Conservation (phyloP, 1,140 invertebrate species). For the Drosophila sp. region DNA sequence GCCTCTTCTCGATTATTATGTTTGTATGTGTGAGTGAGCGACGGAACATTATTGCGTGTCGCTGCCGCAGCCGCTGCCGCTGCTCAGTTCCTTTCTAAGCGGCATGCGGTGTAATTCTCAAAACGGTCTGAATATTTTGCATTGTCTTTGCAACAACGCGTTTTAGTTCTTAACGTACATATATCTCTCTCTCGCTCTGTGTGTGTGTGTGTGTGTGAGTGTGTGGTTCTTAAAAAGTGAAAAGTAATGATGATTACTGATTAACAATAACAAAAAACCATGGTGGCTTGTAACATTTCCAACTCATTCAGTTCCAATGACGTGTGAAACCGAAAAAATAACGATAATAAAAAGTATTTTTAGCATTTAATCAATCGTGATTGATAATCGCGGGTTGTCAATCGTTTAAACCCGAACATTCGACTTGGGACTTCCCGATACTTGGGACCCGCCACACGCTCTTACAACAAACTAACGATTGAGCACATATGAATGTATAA, state of each 20-base stretch:
- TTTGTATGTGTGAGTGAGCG: constrained; percentile 41
- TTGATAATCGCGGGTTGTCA: constrained; percentile 61
- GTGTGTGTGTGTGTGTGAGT: constrained; percentile 19
- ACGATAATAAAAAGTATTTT: constrained; percentile 74
- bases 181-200: constrained; percentile 14
- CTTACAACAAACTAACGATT: constrained; percentile 40
- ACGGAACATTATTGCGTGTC: constrained; percentile 58
- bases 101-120: constrained; percentile 79
- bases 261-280: constrained; percentile 9
- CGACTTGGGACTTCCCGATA: constrained; percentile 7
- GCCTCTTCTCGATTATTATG: constrained; percentile 60
- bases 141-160: constrained; percentile 25
- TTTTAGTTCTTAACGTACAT: constrained; percentile 8
- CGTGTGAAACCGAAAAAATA: constrained; percentile 35
- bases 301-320: constrained; percentile 36
- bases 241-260: constrained; percentile 44
- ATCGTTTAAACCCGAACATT: constrained; percentile 19
- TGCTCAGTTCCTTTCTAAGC: constrained; percentile 82
- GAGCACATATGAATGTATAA: background rate
- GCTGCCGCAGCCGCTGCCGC: constrained; percentile 24
- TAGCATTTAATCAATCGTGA: constrained; percentile 73
- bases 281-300: constrained; percentile 61
- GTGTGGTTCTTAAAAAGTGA: constrained; percentile 38
- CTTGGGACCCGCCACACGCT: constrained; percentile 21
- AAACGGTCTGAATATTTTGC: constrained; percentile 69